phyloP scores from a whole-genome alignment of 2,113 vertebrate genomes.

The Cavia porcellus region DNA sequence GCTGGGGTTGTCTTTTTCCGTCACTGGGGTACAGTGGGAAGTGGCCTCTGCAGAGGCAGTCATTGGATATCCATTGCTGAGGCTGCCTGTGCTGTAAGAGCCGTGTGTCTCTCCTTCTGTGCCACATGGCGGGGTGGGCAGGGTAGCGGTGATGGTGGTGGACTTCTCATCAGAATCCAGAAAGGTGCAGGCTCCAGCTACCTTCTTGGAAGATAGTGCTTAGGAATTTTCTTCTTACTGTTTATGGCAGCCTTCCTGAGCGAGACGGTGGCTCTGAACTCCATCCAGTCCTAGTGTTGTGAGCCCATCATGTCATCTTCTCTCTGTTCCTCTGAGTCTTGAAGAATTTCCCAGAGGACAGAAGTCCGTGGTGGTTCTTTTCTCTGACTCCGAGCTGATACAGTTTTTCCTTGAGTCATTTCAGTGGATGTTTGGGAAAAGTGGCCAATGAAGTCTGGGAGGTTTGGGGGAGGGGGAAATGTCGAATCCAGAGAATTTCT shows the following conservation, averaged over 20 bases:
- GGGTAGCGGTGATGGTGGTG: neutral
- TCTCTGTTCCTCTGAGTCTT: neutral
- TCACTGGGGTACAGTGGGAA: neutral
- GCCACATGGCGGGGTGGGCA: neutral
- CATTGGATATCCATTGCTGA: neutral
- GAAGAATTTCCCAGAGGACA: neutral
- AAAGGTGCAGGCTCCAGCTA: neutral
- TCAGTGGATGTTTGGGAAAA: neutral
- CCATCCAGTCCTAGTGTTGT: neutral
- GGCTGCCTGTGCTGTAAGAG: neutral
- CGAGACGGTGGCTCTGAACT: neutral
- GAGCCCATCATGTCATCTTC: neutral
- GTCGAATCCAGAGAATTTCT: neutral
- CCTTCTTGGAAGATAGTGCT: neutral
- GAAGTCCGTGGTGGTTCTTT: neutral
- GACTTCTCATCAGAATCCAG: accelerated
- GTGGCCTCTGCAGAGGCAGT: neutral
- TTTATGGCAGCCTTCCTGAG: neutral
- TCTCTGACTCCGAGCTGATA: neutral
- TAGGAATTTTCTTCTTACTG: neutral
- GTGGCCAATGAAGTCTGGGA: neutral
- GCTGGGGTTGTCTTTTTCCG: accelerated
- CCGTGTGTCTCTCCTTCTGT: neutral
- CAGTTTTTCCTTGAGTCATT: neutral
- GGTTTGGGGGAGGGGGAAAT: neutral